Conservation (phyloP, 2,888 invertebrate genomes). For the Eupithecia centaureata region DNA sequence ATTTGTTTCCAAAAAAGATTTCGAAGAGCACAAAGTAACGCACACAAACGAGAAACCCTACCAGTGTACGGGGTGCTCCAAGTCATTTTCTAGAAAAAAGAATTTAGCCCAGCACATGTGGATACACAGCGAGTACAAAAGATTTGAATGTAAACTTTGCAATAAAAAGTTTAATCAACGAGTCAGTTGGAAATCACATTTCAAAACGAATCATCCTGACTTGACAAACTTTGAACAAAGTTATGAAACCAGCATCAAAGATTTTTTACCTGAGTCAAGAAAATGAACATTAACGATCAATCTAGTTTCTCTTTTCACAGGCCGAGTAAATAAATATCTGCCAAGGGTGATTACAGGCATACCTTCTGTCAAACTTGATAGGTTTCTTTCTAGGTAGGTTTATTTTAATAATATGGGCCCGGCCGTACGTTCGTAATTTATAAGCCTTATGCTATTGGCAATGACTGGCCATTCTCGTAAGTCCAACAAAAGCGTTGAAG, state of each 20-base stretch:
- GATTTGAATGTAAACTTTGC: constrained; percentile 71
- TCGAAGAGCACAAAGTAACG: constrained; percentile 76
- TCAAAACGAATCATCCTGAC: constrained; percentile 73
- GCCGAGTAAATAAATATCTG: background rate
- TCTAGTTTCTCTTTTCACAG: background rate
- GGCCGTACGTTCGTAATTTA: background rate
- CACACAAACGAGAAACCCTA: constrained; percentile 81
- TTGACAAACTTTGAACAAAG: constrained; percentile 57
- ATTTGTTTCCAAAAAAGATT: constrained; percentile 63
- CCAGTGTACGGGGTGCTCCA: constrained; percentile 78
- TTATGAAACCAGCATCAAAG: constrained; percentile 45
- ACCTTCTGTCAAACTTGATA: background rate
- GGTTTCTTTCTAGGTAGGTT: too few species aligned
- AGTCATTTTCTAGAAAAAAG: constrained; percentile 72
- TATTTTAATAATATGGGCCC: background rate
- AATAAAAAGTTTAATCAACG: constrained; percentile 75
- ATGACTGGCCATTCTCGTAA: background rate
- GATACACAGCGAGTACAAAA: constrained; percentile 73
- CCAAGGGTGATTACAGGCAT: background rate
- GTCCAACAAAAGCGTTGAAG: background rate
- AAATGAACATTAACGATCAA: constrained; percentile 9
- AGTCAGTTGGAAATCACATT: constrained; percentile 76
- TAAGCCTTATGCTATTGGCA: background rate
- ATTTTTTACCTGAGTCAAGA: background rate
- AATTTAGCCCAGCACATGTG: constrained; percentile 75